Percentiles rank a stretch among this genome's conserved stretches.
phyloP scores from a whole-genome alignment of 2,888 invertebrate species.

The Chrysotoxum bicinctum region DNA sequence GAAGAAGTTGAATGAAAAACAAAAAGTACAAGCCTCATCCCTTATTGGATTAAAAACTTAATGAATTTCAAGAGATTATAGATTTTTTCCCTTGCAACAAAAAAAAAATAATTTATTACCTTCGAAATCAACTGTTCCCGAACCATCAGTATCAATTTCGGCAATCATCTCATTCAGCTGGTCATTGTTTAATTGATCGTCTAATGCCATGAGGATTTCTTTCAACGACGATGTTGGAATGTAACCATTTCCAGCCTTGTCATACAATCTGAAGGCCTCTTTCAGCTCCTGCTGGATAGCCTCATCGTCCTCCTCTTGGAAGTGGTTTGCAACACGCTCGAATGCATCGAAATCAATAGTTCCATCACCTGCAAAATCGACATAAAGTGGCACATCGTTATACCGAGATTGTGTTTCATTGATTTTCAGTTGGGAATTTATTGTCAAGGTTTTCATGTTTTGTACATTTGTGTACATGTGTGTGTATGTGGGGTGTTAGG shows the following conservation, averaged over 20 bases:
- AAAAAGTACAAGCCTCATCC: neutral
- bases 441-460: constrained; percentile 36
- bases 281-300: constrained; percentile 98
- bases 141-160: constrained; percentile 98
- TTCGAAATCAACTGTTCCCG: constrained; percentile 99
- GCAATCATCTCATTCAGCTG: constrained; percentile 98
- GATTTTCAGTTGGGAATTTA: constrained; percentile 9
- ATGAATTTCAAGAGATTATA: constrained; percentile 11
- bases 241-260: constrained; percentile 98
- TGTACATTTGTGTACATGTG: neutral
- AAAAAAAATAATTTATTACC: constrained; percentile 83
- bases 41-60: constrained; percentile 17
- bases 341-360: constrained; percentile 70
- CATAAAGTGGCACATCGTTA: constrained; percentile 17
- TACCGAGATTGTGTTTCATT: neutral
- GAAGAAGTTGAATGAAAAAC: constrained; percentile 13
- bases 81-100: neutral
- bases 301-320: constrained; percentile 95
- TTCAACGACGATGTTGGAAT: constrained; percentile 95
- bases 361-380: constrained; percentile 62
- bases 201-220: constrained; percentile 97
- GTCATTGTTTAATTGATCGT: constrained; percentile 96
- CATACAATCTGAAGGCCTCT: constrained; percentile 99
- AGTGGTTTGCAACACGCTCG: constrained; percentile 60
- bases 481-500: neutral